Base-by-base conservation (phyloP, 2,113 vertebrate genomes). In the Otocyon megalotis region DNA sequence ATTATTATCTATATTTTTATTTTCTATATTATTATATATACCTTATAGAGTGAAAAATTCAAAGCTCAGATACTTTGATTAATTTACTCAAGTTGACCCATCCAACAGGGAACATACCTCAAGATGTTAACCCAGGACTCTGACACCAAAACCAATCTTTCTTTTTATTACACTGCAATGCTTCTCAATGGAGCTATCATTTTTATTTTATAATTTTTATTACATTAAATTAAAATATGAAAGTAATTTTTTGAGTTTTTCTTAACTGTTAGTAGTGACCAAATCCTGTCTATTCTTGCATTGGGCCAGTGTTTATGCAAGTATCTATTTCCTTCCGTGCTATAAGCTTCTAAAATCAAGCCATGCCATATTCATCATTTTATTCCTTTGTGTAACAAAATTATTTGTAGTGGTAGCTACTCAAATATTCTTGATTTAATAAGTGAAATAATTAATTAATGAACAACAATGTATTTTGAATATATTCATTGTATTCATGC, bases 391-490 rank as follows among this genome's bases (percentile, higher is more conserved):
- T 80, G 2, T 53, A 82, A 53, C 10, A 86, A 30, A 72, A 56
- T 82, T 92, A 8, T 35, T 90, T 58, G 13, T 50, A 93, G 50
- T 67, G 6, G 17, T 76, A 88, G 8, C 5, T 62, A 86, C 43
- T 89, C 16, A 76, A 26, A 74, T 20, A 90, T 60, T 84, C 35
- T 88, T 97, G n/a, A 72, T 65, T 80, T 84, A 92, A 32, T 62
- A 88, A 93, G 28, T 53, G 1, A 88, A 69, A 77, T 58, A 82
- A 84, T 77, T 67, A 76, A 50, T 62, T 62, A 85, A 74, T 80
- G 76, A 56, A 77, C 15, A 76, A 32, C 14, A 14, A 30, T 32
- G 1, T 86, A 76, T 58, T 94, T 90, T 24, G 24, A 87, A 26
- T 71, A 81, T 63, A 69, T 95, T 74, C 3, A 63, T 17, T 90